phyloP scores from a whole-genome alignment of 2,888 invertebrate species.

The Caradrina clavipalpis region DNA sequence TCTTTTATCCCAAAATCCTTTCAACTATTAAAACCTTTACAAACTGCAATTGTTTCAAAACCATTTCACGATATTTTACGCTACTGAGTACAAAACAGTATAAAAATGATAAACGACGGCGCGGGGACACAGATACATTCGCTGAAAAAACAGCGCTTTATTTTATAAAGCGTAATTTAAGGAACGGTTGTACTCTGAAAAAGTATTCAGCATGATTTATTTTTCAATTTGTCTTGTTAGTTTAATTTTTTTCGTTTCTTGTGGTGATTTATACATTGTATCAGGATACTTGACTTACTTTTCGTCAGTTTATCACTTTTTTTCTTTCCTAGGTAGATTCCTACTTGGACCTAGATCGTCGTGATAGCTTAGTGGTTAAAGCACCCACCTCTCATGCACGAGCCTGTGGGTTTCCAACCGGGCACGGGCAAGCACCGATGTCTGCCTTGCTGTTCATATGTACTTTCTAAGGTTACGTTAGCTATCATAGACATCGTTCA shows the following conservation, averaged over 20 bases:
- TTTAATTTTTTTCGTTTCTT: slow-evolving; percentile 38
- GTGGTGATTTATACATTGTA: slow-evolving; percentile 30
- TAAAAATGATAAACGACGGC: slow-evolving; percentile 60
- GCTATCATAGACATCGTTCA: too few relatives aligned
- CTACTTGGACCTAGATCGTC: too few relatives aligned
- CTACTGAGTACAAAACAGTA: slow-evolving; percentile 52
- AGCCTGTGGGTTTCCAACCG: too few relatives aligned
- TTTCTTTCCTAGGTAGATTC: background rate
- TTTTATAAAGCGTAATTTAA: slow-evolving; percentile 57
- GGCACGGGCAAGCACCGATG: too few relatives aligned
- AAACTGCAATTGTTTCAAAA: slow-evolving; percentile 46
- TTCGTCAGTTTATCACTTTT: slow-evolving; percentile 3
- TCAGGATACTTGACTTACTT: slow-evolving; percentile 6
- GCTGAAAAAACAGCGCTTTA: slow-evolving; percentile 59
- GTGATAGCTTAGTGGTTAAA: too few relatives aligned
- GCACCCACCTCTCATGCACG: too few relatives aligned
- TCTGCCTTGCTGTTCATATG: too few relatives aligned
- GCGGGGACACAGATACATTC: slow-evolving; percentile 48
- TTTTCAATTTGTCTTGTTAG: slow-evolving; percentile 57
- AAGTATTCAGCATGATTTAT: slow-evolving; percentile 56
- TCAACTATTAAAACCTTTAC: slow-evolving; percentile 24
- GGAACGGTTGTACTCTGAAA: slow-evolving; percentile 55
- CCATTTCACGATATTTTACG: slow-evolving; percentile 50
- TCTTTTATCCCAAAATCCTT: background rate
- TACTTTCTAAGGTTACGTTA: too few relatives aligned